phyloP scores from a whole-genome alignment of 1,140 invertebrate species.

The silkworm (Bombyx mori) region DNA sequence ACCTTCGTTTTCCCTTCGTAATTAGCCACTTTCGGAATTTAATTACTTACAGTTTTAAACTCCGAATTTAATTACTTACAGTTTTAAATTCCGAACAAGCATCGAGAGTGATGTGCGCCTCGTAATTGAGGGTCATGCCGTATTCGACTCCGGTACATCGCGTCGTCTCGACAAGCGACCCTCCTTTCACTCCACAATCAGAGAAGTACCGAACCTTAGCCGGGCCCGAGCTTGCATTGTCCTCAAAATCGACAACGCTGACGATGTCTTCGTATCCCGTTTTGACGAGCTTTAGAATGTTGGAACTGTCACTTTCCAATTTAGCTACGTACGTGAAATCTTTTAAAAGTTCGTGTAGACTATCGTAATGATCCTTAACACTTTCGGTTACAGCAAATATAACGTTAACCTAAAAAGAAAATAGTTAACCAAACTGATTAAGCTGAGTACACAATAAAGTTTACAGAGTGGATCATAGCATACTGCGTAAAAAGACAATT shows the following conservation, averaged over 20 bases:
- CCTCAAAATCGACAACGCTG: conserved; percentile 72
- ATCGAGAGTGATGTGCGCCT: conserved; percentile 70
- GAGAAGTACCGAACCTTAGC: conserved; percentile 72
- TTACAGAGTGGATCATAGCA: conserved; percentile 19
- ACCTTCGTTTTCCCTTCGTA: background rate
- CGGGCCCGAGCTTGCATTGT: conserved; percentile 61
- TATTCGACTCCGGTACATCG: conserved; percentile 71
- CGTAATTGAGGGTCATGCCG: conserved; percentile 73
- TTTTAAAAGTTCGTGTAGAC: conserved; percentile 65
- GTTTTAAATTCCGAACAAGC: conserved; percentile 62
- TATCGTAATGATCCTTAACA: conserved; percentile 69
- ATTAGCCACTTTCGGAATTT: conserved; percentile 1
- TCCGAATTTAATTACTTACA: conserved; percentile 24
- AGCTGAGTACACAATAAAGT: conserved; percentile 8
- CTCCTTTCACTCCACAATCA: conserved; percentile 68
- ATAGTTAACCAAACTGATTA: conserved; percentile 2
- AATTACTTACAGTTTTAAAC: conserved; percentile 45
- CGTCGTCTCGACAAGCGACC: conserved; percentile 52
- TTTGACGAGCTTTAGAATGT: conserved; percentile 74
- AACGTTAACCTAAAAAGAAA: conserved; percentile 69
- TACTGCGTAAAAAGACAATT: conserved; percentile 4
- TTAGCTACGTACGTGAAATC: conserved; percentile 73
- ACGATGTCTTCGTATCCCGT: conserved; percentile 73
- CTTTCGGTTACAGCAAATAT: conserved; percentile 75
- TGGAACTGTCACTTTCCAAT: conserved; percentile 73